Evolutionary conservation across 2,113 vertebrate genomes (phyloP).

Genomic region (Catharus minimus): DNA sequence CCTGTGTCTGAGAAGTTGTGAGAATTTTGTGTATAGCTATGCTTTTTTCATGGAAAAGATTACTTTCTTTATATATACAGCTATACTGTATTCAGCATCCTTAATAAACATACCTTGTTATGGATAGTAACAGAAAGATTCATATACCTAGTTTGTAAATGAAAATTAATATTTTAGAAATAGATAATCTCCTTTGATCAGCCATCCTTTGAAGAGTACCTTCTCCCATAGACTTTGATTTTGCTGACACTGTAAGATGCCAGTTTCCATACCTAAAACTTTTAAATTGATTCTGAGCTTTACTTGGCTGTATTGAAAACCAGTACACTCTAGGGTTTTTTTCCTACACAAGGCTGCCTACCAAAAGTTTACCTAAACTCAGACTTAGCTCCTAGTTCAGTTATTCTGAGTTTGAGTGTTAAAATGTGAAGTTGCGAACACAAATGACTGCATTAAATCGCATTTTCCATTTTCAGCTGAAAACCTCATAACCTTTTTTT

Average conservation of each 20-base stretch:
- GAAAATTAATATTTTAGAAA: background rate
- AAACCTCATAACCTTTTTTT: background rate
- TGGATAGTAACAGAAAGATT: background rate
- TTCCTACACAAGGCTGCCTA: background rate
- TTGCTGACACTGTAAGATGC: background rate
- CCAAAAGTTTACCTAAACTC: background rate
- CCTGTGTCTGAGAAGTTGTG: background rate
- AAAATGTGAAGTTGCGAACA: background rate
- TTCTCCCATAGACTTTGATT: background rate
- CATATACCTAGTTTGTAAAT: background rate
- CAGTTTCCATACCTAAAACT: background rate
- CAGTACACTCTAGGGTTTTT: background rate
- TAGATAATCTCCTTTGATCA: background rate
- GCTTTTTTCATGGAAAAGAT: background rate
- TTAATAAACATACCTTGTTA: background rate
- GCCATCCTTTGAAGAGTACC: background rate
- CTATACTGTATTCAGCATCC: background rate
- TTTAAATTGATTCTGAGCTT: background rate
- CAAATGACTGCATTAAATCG: background rate
- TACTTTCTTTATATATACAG: background rate
- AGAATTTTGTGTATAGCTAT: background rate
- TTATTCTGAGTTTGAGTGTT: background rate
- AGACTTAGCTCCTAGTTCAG: background rate
- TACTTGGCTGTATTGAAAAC: background rate
- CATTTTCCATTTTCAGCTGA: background rate